These are phyloP conservation scores for Amphipyra berbera DNA, from an alignment of 2,888 invertebrate species.

Conservation along the genomic window DNA sequence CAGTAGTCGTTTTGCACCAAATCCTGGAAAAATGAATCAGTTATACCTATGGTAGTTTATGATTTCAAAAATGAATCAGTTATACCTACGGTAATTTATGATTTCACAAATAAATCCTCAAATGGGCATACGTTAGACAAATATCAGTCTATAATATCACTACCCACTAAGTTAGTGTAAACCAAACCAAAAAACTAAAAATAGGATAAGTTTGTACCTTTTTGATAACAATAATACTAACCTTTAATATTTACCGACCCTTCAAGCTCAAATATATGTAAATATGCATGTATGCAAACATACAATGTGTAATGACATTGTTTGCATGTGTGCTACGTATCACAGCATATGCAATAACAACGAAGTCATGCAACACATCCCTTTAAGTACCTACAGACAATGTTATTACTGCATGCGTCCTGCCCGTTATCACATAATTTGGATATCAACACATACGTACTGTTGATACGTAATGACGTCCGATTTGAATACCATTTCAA, in stretches of 20 bases:
- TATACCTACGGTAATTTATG: too few species aligned
- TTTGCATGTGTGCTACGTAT: conserved; percentile 58
- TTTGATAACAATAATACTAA: too few species aligned
- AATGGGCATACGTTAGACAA: too few species aligned
- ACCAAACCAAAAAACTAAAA: too few species aligned
- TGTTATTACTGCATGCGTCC: conserved; percentile 67
- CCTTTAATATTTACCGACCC: background rate
- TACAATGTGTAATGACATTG: conserved; percentile 46
- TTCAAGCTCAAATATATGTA: background rate
- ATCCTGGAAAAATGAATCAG: too few species aligned
- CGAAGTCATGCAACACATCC: conserved; percentile 62
- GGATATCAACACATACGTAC: conserved; percentile 63
- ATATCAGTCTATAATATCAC: too few species aligned
- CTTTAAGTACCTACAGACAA: conserved; percentile 60
- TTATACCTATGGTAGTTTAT: too few species aligned
- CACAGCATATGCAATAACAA: conserved; percentile 65
- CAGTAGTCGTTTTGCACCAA: too few species aligned
- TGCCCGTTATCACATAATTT: conserved; percentile 77
- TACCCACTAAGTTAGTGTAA: too few species aligned
- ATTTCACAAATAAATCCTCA: too few species aligned
- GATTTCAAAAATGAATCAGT: too few species aligned
- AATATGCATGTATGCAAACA: conserved; percentile 11
- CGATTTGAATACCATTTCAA: conserved; percentile 70
- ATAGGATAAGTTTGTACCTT: too few species aligned
- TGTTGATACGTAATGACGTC: conserved; percentile 61